Conservation (phyloP, 2,888 invertebrate genomes). For the Euplagia quadripunctaria region DNA sequence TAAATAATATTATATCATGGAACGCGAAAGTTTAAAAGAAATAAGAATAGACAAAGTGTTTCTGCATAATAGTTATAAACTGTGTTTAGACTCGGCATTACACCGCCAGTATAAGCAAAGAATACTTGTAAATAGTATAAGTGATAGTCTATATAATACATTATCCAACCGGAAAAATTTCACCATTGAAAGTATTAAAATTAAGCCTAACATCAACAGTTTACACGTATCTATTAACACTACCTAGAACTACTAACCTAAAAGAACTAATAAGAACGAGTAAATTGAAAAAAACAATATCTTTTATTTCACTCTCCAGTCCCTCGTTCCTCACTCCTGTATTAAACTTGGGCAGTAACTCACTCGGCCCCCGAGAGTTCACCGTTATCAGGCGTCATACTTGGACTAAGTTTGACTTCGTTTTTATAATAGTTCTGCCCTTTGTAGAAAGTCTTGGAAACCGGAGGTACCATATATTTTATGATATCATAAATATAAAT, state of each 20-base stretch:
- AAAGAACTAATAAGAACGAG: neutral
- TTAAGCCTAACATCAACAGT: too few relatives aligned
- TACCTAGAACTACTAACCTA: neutral
- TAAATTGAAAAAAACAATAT: constrained; percentile 11
- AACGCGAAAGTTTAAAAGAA: too few relatives aligned
- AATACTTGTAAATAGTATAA: too few relatives aligned
- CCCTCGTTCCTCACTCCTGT: constrained; percentile 24
- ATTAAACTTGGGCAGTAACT: constrained; percentile 65
- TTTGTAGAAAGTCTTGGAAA: constrained; percentile 31
- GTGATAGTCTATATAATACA: too few relatives aligned
- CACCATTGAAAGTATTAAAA: too few relatives aligned
- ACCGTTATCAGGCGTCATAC: constrained; percentile 81
- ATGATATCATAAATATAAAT: constrained; percentile 5
- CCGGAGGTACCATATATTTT: constrained; percentile 1
- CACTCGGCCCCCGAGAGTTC: constrained; percentile 55
- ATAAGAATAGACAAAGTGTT: too few relatives aligned
- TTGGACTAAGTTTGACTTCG: constrained; percentile 70
- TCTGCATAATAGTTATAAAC: too few relatives aligned
- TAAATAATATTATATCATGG: too few relatives aligned
- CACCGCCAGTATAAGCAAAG: too few relatives aligned
- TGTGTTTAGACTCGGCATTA: too few relatives aligned
- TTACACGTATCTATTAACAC: too few relatives aligned
- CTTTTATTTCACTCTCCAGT: constrained; percentile 19
- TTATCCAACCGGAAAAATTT: too few relatives aligned
- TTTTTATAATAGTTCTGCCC: constrained; percentile 43